Evolutionary conservation across 2,888 invertebrate genomes (phyloP).

Genomic region (Priocnemis perturbator): DNA sequence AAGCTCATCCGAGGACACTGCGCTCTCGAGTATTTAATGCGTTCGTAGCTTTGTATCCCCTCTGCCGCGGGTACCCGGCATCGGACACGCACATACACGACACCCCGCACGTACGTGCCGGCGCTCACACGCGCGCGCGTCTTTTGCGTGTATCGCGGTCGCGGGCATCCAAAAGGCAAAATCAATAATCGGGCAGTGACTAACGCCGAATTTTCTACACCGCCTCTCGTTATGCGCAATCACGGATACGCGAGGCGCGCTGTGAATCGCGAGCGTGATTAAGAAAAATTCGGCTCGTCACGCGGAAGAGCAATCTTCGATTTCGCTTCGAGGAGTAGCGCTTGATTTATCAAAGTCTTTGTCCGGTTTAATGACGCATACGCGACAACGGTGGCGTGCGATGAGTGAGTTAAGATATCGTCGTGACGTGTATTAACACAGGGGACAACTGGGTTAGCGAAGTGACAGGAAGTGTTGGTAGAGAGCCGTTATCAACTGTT

Average conservation of each 20-base stretch:
- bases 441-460: not conserved
- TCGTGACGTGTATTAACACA: not conserved
- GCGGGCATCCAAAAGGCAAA: constrained; percentile 69
- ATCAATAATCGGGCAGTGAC: constrained; percentile 69
- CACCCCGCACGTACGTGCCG: constrained; percentile 10
- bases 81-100: constrained; percentile 27
- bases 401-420: no score
- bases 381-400: no score
- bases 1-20: constrained; percentile 60
- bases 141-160: constrained; percentile 27
- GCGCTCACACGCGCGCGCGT: constrained; percentile 34
- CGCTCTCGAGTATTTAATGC: constrained; percentile 70
- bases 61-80: constrained; percentile 16
- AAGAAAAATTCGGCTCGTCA: no score
- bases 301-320: no score
- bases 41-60: constrained; percentile 67
- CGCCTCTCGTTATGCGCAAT: constrained; percentile 41
- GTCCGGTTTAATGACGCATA: no score
- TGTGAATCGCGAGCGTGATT: no score
- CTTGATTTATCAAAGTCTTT: no score
- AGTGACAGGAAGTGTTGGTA: no score
- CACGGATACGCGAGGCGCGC: constrained; percentile 31
- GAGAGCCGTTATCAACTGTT: no score
- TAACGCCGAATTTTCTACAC: constrained; percentile 54
- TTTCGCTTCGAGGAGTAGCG: no score